Conservation (phyloP, 2,113 vertebrate genomes). For the Corydoras maculifer region DNA sequence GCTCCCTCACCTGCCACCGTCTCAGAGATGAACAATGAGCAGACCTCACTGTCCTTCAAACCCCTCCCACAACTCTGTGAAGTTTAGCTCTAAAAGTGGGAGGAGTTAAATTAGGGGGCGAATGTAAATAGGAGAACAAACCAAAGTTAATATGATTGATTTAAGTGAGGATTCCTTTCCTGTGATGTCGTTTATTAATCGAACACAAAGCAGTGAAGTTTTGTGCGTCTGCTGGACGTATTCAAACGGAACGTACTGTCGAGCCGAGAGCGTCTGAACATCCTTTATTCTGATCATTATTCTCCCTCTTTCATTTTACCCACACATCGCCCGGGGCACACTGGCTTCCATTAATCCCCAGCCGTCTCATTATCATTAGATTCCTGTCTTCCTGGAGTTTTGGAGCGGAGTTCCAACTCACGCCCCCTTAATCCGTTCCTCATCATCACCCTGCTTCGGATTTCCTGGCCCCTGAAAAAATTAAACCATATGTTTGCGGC, state of each 20-base stretch:
- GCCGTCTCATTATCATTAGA: slow-evolving; percentile 55
- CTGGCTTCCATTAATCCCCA: slow-evolving; percentile 35
- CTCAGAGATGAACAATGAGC: too few relatives aligned
- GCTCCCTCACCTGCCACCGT: too few relatives aligned
- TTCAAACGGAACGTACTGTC: too few relatives aligned
- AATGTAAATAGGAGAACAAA: not conserved
- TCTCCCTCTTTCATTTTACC: slow-evolving; percentile 36
- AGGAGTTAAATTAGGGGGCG: too few relatives aligned
- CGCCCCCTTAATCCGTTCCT: not conserved
- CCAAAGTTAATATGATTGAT: not conserved
- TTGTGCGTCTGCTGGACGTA: not conserved
- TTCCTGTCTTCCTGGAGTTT: slow-evolving; percentile 34
- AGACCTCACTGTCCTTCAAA: too few relatives aligned
- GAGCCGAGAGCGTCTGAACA: slow-evolving; percentile 7
- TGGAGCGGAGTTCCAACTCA: not conserved
- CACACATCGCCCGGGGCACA: slow-evolving; percentile 42
- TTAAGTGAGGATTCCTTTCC: not conserved
- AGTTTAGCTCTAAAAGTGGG: too few relatives aligned
- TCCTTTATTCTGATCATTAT: slow-evolving; percentile 4
- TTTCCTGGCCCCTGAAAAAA: not conserved
- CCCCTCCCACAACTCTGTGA: too few relatives aligned
- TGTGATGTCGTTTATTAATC: not conserved
- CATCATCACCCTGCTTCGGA: slow-evolving; percentile 28
- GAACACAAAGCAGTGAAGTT: not conserved
- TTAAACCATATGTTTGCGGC: not conserved